Base-by-base conservation (phyloP, 2,888 invertebrate genomes). In the Dascillus cervinus region DNA sequence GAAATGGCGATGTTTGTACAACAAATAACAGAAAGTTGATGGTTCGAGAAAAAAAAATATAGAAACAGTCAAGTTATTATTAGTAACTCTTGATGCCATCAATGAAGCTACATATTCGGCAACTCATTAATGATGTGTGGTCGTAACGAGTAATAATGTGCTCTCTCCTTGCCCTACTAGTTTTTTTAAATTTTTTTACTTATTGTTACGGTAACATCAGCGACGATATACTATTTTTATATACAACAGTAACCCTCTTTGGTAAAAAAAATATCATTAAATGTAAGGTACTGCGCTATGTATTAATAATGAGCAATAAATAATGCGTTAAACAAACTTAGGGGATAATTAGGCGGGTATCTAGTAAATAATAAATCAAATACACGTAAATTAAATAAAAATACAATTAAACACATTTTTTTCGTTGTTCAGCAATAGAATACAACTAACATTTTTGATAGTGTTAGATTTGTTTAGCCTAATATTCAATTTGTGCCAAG, bases 1-100 rank as follows among this genome's bases (percentile, higher is more conserved):
- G 53, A 52, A 56, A 56, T 57, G 58, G 58, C 58, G 54, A 58
- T 56, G 53, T 59, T 46, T 59, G 58, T 57, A 58, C 56, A 59
- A 51, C 51, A 50, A 51, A 55, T 50, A 52, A n/a, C n/a, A n/a
- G n/a, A n/a, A n/a, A n/a, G n/a, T n/a, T n/a, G n/a, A 48, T 55
- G 44, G 47, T 47, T 22, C 29, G 32, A 30, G 32, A 34, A 34
- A 30, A 23, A 37, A 37, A 38, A 15, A 28, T 28, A 28, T 19
- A 32, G 32, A 22, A 32, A 32, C 26, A 28, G 34, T 31, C 34
- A 29, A 32, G 40, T 36, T 39, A 39, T 36, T 32, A 41, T 32
- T 38, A 39, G 37, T 37, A 40, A n/a, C n/a, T n/a, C n/a, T n/a
- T n/a, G n/a, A n/a, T n/a, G n/a, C n/a, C n/a, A n/a, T n/a, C n/a